Percentiles rank a stretch among this genome's conserved stretches.
These are phyloP conservation scores for Cordilura impudica DNA, from an alignment of 2,888 invertebrate genomes.

Conservation along the genomic window DNA sequence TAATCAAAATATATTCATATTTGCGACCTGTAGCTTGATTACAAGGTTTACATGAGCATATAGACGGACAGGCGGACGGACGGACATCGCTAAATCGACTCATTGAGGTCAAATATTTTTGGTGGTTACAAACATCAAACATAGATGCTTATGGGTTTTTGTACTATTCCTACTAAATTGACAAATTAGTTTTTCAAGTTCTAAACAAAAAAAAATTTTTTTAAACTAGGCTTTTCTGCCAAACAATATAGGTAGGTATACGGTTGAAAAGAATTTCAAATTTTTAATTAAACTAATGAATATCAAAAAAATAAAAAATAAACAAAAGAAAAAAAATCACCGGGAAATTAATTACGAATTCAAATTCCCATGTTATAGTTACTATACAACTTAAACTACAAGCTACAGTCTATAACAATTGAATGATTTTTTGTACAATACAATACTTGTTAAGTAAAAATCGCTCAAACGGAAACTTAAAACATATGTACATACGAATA, in stretches of 20 bases:
- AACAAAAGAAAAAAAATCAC: conserved; percentile 4
- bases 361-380: conserved; percentile 29
- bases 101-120: too few relatives aligned
- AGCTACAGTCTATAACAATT: neutral
- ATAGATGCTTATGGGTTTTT: too few relatives aligned
- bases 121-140: too few relatives aligned
- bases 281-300: neutral
- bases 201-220: too few relatives aligned
- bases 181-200: too few relatives aligned
- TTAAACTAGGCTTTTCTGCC: neutral
- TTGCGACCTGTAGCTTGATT: too few relatives aligned
- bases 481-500: neutral
- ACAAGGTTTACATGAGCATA: too few relatives aligned
- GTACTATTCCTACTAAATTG: too few relatives aligned
- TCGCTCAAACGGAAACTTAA: conserved; percentile 45
- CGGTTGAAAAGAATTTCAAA: conserved; percentile 7
- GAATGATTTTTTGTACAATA: conserved; percentile 1
- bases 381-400: conserved; percentile 4
- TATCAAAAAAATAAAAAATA: neutral
- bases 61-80: too few relatives aligned
- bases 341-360: conserved; percentile 30
- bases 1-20: too few relatives aligned
- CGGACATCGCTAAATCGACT: too few relatives aligned
- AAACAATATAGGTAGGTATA: neutral
- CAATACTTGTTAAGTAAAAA: conserved; percentile 20